Conservation (phyloP, 2,888 invertebrate genomes). For the Idaea biselata region DNA sequence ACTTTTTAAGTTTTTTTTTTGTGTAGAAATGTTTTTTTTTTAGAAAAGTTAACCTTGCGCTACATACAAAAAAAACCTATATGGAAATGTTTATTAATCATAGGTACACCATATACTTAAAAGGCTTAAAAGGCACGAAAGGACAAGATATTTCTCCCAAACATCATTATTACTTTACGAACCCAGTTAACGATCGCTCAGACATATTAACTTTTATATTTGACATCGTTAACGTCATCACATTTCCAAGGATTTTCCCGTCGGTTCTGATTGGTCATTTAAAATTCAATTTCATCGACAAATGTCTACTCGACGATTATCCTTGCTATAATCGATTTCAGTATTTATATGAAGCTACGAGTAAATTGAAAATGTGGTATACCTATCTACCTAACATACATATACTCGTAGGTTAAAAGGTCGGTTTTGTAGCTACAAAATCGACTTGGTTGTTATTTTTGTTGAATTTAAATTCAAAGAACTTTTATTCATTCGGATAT, state of each 20-base stretch:
- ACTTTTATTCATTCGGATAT: too few relatives aligned
- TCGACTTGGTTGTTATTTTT: neutral
- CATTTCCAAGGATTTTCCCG: slow-evolving; percentile 12
- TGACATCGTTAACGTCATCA: neutral
- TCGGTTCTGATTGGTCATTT: slow-evolving; percentile 11
- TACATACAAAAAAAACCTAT: too few relatives aligned
- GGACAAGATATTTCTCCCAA: neutral
- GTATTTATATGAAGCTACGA: slow-evolving; percentile 2
- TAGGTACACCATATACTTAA: too few relatives aligned
- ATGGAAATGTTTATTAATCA: too few relatives aligned
- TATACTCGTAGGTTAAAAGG: too few relatives aligned
- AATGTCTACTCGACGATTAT: slow-evolving; percentile 2
- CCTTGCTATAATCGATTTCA: neutral
- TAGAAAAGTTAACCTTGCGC: too few relatives aligned
- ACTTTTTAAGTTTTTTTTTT: too few relatives aligned
- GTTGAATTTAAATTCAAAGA: too few relatives aligned
- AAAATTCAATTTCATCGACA: slow-evolving; percentile 19
- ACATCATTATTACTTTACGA: neutral
- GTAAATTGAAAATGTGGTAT: slow-evolving; percentile 1
- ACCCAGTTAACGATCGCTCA: neutral
- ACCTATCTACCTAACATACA: neutral
- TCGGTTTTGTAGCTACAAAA: too few relatives aligned
- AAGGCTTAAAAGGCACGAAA: too few relatives aligned
- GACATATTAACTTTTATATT: slow-evolving; percentile 1
- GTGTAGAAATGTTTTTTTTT: too few relatives aligned